Percentiles rank a stretch among this genome's conserved stretches.
Conservation (phyloP, 23 tunicate genomes). For the Trididemnum nubilum region DNA sequence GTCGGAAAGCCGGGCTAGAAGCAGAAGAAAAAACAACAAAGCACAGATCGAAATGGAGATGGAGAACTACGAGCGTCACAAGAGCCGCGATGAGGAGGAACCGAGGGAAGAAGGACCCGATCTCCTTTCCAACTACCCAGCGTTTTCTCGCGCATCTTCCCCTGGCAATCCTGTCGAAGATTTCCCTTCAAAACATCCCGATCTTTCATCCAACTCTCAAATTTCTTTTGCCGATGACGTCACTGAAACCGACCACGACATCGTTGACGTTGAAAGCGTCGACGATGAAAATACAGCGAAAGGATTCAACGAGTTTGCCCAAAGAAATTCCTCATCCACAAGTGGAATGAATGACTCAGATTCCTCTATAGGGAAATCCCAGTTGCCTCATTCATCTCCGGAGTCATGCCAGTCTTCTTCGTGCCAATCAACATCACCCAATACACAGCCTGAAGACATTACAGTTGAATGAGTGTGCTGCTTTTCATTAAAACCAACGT, state of each 20-base stretch:
- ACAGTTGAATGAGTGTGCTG: no score
- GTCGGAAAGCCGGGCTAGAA: constrained; percentile 98
- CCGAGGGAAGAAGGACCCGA: not conserved
- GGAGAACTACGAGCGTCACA: constrained; percentile 74
- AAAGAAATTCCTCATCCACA: no score
- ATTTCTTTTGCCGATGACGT: constrained; percentile 5
- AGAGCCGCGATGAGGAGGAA: constrained; percentile 15
- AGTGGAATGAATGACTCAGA: no score
- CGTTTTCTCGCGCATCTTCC: not conserved
- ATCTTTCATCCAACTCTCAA: not conserved
- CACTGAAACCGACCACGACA: constrained; percentile 27
- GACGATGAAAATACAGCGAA: no score
- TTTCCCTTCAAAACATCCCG: not conserved
- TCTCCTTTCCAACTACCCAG: not conserved
- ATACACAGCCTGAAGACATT: no score
- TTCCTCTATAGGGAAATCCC: no score
- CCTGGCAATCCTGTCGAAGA: no score
- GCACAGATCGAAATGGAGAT: constrained; percentile 95
- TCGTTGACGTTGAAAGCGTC: constrained; percentile 36
- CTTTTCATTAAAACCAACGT: no score
- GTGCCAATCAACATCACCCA: no score
- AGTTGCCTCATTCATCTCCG: no score
- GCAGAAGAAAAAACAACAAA: constrained; percentile 92
- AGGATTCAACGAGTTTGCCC: no score
- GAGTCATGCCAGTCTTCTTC: no score